Conservation (phyloP, 1,140 invertebrate species). For the Rhysida immarginata region DNA sequence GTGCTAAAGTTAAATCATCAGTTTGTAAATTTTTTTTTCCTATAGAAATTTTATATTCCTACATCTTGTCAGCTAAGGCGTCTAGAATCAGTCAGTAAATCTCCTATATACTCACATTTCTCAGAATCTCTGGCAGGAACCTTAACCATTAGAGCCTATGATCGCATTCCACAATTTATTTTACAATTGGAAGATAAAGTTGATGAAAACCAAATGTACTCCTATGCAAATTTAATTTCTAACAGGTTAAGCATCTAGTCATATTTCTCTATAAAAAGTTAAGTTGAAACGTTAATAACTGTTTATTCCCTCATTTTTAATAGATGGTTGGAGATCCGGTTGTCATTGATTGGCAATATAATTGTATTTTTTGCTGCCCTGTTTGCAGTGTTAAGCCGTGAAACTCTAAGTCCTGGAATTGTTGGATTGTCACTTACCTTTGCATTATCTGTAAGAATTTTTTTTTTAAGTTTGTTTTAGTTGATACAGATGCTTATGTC, state of each 20-base stretch:
- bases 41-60: neutral
- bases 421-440: constrained; percentile 40
- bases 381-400: constrained; percentile 33
- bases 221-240: neutral
- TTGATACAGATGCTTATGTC: no score
- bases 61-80: neutral
- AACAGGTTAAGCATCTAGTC: neutral
- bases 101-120: neutral
- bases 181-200: neutral
- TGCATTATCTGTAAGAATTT: constrained; percentile 33
- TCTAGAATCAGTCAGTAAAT: neutral
- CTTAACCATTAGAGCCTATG: neutral
- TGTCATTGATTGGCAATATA: constrained; percentile 34
- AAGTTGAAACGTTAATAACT: neutral
- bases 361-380: constrained; percentile 33
- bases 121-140: neutral
- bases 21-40: neutral
- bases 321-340: constrained; percentile 39
- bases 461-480: no score
- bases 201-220: neutral
- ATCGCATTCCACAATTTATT: neutral
- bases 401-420: constrained; percentile 30
- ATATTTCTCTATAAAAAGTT: neutral
- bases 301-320: neutral
- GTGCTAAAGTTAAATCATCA: no score